phyloP scores from a whole-genome alignment of 2,888 invertebrate genomes.

The Branchipolynoe longqiensis region DNA sequence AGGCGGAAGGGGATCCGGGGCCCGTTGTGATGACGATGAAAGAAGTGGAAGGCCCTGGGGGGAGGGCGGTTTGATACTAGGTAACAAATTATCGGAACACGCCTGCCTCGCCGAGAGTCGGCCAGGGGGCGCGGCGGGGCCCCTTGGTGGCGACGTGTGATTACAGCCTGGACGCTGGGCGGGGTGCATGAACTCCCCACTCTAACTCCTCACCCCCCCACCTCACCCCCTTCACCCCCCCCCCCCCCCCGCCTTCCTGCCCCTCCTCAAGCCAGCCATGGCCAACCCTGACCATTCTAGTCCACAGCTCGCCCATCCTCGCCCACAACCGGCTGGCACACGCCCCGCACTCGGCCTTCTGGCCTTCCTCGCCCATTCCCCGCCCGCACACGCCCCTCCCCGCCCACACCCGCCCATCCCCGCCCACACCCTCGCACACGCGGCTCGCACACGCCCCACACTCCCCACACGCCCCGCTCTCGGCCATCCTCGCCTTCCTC shows the following conservation, averaged over 20 bases:
- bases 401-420: too few species aligned
- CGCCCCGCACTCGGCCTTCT: too few species aligned
- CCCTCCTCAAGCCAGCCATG: too few species aligned
- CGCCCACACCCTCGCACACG: too few species aligned
- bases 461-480: too few species aligned
- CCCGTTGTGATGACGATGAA: slow-evolving; percentile 45
- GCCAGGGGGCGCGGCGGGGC: background rate
- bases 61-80: slow-evolving; percentile 55
- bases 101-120: slow-evolving; percentile 33
- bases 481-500: too few species aligned
- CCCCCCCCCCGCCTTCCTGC: background rate
- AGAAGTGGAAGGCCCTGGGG: slow-evolving; percentile 24
- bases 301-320: too few species aligned
- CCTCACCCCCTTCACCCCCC: background rate
- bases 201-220: background rate
- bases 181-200: background rate
- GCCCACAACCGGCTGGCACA: too few species aligned
- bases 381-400: too few species aligned
- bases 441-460: too few species aligned
- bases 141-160: slow-evolving; percentile 38
- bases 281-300: too few species aligned
- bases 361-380: too few species aligned
- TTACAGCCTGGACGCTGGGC: slow-evolving; percentile 16
- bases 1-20: slow-evolving; percentile 25
- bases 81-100: slow-evolving; percentile 52